Evolutionary conservation across 2,888 invertebrate genomes (phyloP).

Genomic region (Leptinotarsa juncta): DNA sequence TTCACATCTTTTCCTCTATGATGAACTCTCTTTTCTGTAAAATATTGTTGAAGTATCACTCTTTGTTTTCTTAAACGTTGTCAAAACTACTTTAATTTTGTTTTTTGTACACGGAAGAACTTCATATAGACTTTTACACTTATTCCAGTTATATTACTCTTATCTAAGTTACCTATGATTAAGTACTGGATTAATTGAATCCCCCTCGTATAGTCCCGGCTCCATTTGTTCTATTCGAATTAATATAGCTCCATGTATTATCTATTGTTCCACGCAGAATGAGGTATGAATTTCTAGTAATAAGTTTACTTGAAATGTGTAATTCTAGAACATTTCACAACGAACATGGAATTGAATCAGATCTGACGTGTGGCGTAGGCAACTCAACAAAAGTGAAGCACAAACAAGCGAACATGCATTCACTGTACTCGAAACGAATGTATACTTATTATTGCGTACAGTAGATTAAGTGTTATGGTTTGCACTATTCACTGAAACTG

Average conservation of each 20-base stretch:
- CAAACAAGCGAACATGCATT: constrained; percentile 57
- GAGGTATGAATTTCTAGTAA: constrained; percentile 39
- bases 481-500: constrained; percentile 29
- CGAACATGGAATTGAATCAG: constrained; percentile 42
- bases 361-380: constrained; percentile 51
- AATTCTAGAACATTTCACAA: constrained; percentile 40
- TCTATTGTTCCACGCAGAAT: constrained; percentile 24
- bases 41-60: too few relatives aligned
- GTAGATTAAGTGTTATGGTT: constrained; percentile 50
- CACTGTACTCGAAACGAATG: constrained; percentile 56
- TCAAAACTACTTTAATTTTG: too few relatives aligned
- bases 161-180: too few relatives aligned
- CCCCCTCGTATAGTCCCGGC: neutral
- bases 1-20: too few relatives aligned
- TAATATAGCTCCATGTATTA: neutral
- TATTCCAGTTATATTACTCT: too few relatives aligned
- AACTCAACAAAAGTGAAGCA: constrained; percentile 45
- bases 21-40: too few relatives aligned
- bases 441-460: constrained; percentile 56
- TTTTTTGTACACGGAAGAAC: too few relatives aligned
- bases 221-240: neutral
- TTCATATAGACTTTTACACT: too few relatives aligned
- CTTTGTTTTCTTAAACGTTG: too few relatives aligned
- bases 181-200: too few relatives aligned
- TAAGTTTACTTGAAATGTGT: constrained; percentile 43